These are phyloP conservation scores for Garra rufa DNA, from an alignment of 2,113 vertebrate species.

Conservation along the genomic window DNA sequence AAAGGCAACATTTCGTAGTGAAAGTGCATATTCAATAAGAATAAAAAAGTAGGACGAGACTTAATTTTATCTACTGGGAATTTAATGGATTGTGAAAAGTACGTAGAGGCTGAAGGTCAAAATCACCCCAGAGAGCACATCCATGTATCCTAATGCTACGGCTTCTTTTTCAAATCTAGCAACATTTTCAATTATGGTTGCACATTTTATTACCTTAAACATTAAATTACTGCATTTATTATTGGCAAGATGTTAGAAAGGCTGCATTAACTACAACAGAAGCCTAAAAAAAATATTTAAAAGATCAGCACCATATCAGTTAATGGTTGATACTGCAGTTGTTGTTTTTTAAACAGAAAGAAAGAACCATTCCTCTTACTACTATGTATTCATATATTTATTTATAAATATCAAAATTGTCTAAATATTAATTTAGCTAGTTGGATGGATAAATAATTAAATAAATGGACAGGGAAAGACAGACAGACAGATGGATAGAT, in stretches of 20 bases:
- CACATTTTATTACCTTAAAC: not conserved
- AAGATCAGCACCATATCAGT: not conserved
- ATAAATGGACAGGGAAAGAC: not conserved
- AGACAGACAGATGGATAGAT: too few relatives aligned
- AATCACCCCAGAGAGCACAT: not conserved
- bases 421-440: not conserved
- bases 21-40: slow-evolving; percentile 6
- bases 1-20: not conserved
- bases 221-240: not conserved
- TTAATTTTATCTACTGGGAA: slow-evolving; percentile 12
- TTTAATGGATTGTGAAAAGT: slow-evolving; percentile 1
- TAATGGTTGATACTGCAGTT: not conserved
- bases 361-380: too few relatives aligned
- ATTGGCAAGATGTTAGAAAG: not conserved
- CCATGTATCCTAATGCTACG: not conserved
- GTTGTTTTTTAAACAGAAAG: not conserved
- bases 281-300: not conserved
- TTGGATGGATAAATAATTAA: not conserved
- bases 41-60: not conserved
- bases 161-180: not conserved
- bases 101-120: not conserved
- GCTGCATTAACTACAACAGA: not conserved
- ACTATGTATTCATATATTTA: not conserved
- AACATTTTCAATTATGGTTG: not conserved
- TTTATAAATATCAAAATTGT: not conserved